Conservation (phyloP, 2,888 invertebrate species). For the Trichopoda pennipes region DNA sequence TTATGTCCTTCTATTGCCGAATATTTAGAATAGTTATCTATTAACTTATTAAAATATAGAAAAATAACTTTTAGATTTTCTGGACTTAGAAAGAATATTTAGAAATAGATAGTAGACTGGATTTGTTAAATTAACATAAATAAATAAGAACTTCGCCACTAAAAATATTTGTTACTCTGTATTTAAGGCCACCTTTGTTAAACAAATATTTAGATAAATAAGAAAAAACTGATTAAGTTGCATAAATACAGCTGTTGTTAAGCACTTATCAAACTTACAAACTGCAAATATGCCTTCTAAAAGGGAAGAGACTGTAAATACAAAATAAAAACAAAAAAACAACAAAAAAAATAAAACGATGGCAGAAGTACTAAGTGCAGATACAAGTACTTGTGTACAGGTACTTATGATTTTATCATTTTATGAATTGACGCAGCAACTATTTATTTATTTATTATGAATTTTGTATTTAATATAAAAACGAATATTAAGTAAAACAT, state of each 20-base stretch:
- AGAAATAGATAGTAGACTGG: too few relatives aligned
- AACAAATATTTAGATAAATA: constrained; percentile 16
- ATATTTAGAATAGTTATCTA: too few relatives aligned
- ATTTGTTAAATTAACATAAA: too few relatives aligned
- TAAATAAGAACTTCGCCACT: not conserved
- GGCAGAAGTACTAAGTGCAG: constrained; percentile 18
- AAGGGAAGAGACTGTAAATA: not conserved
- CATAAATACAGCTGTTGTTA: not conserved
- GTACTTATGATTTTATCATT: constrained; percentile 61
- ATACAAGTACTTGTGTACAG: constrained; percentile 17
- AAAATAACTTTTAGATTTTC: too few relatives aligned
- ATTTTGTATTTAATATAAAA: constrained; percentile 45
- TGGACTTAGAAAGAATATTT: too few relatives aligned
- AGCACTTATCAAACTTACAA: constrained; percentile 15
- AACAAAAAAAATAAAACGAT: too few relatives aligned
- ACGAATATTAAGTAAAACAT: constrained; percentile 45
- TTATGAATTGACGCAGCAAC: constrained; percentile 71
- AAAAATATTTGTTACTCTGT: constrained; percentile 1
- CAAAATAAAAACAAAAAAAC: too few relatives aligned
- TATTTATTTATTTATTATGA: constrained; percentile 65
- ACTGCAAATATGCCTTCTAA: constrained; percentile 1
- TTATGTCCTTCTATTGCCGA: too few relatives aligned
- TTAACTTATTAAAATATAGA: too few relatives aligned
- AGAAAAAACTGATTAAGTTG: constrained; percentile 11
- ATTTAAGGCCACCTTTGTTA: not conserved